Conservation (phyloP, 1,140 invertebrate species). For the Geopemphigus sp. region DNA sequence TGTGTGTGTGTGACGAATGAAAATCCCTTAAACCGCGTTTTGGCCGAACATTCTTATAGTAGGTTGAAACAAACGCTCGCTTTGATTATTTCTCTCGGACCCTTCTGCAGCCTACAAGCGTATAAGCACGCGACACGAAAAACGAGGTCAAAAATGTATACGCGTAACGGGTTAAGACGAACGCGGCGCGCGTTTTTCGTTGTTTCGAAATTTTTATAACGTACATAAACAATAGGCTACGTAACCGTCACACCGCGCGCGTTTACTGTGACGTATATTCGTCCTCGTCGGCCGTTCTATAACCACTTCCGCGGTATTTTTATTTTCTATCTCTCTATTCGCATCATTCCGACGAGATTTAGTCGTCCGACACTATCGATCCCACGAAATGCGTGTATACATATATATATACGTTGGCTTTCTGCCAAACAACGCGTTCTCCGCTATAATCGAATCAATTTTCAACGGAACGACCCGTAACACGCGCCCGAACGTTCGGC, state of each 20-base stretch:
- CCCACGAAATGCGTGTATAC: background rate
- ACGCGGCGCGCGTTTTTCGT: too few relatives aligned
- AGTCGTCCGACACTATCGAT: background rate
- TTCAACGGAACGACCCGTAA: constrained; percentile 19
- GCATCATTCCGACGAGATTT: background rate
- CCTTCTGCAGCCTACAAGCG: too few relatives aligned
- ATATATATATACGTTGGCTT: background rate
- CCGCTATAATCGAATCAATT: background rate
- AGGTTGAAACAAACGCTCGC: constrained; percentile 29
- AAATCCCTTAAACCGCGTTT: constrained; percentile 20
- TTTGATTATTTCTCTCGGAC: background rate
- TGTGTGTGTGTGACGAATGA: constrained; percentile 16
- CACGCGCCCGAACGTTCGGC: too few relatives aligned
- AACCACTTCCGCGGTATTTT: too few relatives aligned
- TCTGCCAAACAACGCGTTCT: constrained; percentile 22
- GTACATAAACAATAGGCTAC: background rate
- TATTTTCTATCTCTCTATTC: background rate
- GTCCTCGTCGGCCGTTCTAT: background rate
- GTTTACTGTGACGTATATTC: background rate
- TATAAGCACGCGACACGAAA: background rate
- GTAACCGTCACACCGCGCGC: too few relatives aligned
- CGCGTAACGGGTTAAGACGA: too few relatives aligned
- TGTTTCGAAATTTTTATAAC: too few relatives aligned
- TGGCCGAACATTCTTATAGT: constrained; percentile 1
- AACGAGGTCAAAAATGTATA: constrained; percentile 21